A percentile compares a stretch with the other conserved stretches of the same genome.
phyloP scores from a whole-genome alignment of 2,113 vertebrate genomes.

The Chloropsis hardwickii region DNA sequence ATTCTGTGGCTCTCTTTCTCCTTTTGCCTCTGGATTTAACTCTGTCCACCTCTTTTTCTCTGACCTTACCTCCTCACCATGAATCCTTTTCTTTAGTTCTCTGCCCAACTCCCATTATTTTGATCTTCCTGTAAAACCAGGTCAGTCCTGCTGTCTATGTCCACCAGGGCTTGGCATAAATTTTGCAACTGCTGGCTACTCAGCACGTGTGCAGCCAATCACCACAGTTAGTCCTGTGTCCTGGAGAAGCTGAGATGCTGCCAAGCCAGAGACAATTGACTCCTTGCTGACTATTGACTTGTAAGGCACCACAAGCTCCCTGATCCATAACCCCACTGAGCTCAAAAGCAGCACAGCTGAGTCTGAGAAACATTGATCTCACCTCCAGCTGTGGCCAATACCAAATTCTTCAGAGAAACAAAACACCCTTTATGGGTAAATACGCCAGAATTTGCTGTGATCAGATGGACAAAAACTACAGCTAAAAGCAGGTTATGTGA shows the following conservation, averaged over 20 bases:
- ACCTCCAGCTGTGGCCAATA: neutral
- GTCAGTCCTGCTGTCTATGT: neutral
- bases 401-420: neutral
- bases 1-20: neutral
- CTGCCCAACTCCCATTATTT: neutral
- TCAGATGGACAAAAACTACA: neutral
- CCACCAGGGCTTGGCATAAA: neutral
- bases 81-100: neutral
- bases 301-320: neutral
- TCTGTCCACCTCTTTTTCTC: neutral
- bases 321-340: neutral
- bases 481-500: neutral
- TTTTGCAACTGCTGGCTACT: neutral
- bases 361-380: constrained; percentile 6
- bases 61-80: neutral
- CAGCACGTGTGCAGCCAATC: neutral
- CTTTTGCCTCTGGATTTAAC: neutral
- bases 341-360: neutral
- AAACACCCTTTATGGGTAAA: neutral
- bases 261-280: neutral
- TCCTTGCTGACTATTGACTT: neutral
- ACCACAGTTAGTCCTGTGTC: neutral
- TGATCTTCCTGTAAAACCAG: neutral
- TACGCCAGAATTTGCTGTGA: neutral
- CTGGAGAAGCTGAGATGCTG: neutral